phyloP scores from a whole-genome alignment of 2,888 invertebrate genomes.

The Podotricha telesiphe region DNA sequence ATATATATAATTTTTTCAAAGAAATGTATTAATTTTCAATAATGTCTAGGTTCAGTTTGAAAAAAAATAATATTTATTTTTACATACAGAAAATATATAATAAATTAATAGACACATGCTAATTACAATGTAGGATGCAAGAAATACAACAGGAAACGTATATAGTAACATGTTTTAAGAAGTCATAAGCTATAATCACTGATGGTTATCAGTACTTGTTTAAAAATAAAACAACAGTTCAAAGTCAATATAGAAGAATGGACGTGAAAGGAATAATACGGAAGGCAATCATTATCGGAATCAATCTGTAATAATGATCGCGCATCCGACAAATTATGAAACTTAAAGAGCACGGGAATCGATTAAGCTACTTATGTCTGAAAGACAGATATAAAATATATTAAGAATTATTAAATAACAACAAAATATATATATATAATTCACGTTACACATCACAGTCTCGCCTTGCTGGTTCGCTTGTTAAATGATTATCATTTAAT shows the following conservation, averaged over 20 bases:
- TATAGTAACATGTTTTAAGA: slow-evolving; percentile 26
- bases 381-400: not conserved
- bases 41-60: too few species aligned
- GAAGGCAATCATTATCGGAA: slow-evolving; percentile 78
- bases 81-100: slow-evolving; percentile 1
- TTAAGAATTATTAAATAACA: not conserved
- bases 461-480: too few species aligned
- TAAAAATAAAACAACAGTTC: slow-evolving; percentile 54
- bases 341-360: slow-evolving; percentile 52
- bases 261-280: slow-evolving; percentile 64
- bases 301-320: slow-evolving; percentile 71
- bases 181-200: slow-evolving; percentile 34
- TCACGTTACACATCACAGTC: too few species aligned
- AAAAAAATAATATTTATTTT: slow-evolving; percentile 1
- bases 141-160: slow-evolving; percentile 9
- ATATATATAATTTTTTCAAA: too few species aligned
- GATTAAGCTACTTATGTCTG: slow-evolving; percentile 22
- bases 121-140: not conserved
- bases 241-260: slow-evolving; percentile 51
- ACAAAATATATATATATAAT: too few species aligned
- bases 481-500: too few species aligned
- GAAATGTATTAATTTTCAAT: too few species aligned
- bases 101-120: not conserved
- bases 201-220: slow-evolving; percentile 49
- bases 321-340: slow-evolving; percentile 74